Evolutionary conservation across 1,140 invertebrate genomes (phyloP).

Genomic region (Lucilia sericata): DNA sequence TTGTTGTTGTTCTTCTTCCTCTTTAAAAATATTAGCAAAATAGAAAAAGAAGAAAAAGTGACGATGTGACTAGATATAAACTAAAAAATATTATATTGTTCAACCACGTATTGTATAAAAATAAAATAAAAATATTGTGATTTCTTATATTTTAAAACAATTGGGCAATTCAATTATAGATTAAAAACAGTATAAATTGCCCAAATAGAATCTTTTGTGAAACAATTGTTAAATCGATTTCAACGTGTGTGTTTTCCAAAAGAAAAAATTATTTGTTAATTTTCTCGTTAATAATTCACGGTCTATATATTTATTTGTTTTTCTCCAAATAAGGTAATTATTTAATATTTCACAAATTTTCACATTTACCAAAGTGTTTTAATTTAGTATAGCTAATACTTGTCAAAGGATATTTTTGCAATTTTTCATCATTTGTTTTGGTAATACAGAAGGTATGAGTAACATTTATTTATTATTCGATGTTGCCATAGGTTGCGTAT

Average conservation of each 20-base stretch:
- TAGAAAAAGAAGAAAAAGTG: background rate
- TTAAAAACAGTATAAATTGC: background rate
- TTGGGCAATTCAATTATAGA: background rate
- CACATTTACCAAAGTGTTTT: background rate
- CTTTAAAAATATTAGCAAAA: background rate
- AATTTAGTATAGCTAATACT: background rate
- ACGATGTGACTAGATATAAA: background rate
- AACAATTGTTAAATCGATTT: constrained; percentile 2
- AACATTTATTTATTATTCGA: background rate
- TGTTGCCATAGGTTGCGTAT: background rate
- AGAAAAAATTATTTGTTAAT: background rate
- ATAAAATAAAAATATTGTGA: background rate
- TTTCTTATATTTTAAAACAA: background rate
- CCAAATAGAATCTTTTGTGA: background rate
- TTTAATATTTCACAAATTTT: background rate
- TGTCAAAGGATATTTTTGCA: background rate
- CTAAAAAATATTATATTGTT: background rate
- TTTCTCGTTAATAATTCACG: too few relatives aligned
- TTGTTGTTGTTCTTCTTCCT: background rate
- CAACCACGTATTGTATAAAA: background rate
- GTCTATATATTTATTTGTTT: background rate
- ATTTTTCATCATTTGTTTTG: background rate
- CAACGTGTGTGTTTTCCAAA: background rate
- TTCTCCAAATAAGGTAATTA: background rate
- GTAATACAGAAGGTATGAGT: constrained; percentile 12